phyloP scores from a whole-genome alignment of 2,888 invertebrate genomes.

The Sesamia inferens region DNA sequence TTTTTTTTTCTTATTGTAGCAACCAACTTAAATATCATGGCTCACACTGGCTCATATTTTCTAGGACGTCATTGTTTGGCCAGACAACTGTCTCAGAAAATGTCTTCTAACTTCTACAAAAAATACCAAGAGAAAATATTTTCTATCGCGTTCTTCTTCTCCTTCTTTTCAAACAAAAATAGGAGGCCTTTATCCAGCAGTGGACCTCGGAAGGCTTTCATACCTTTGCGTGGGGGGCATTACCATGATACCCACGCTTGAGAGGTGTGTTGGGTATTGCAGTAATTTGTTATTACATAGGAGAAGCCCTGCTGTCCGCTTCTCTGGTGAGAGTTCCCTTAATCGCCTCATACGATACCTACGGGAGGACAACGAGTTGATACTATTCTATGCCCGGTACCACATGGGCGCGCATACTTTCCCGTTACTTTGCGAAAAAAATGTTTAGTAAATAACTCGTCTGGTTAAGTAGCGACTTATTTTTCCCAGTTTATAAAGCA shows the following conservation, averaged over 20 bases:
- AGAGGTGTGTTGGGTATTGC: too few species aligned
- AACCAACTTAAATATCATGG: conserved; percentile 19
- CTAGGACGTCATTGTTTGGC: conserved; percentile 31
- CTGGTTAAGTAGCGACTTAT: conserved; percentile 1
- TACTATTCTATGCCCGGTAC: too few species aligned
- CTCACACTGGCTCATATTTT: conserved; percentile 32
- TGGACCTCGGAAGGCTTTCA: too few species aligned
- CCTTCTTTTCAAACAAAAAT: too few species aligned
- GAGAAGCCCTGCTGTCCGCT: too few species aligned
- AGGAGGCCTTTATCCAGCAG: too few species aligned
- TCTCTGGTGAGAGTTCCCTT: too few species aligned
- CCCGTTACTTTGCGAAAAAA: not conserved
- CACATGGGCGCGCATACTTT: not conserved
- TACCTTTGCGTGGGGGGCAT: too few species aligned
- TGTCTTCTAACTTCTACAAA: conserved; percentile 39
- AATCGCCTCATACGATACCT: too few species aligned
- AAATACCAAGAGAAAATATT: conserved; percentile 10
- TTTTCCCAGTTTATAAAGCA: conserved; percentile 7
- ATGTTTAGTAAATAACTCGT: conserved; percentile 34
- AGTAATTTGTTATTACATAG: too few species aligned
- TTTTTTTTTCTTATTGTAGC: conserved; percentile 25
- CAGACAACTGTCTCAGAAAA: conserved; percentile 39
- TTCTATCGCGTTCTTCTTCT: not conserved
- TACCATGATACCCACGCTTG: too few species aligned
- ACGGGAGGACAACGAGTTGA: too few species aligned